phyloP scores from a whole-genome alignment of 2,888 invertebrate genomes.

The Drosophila anomalipes region DNA sequence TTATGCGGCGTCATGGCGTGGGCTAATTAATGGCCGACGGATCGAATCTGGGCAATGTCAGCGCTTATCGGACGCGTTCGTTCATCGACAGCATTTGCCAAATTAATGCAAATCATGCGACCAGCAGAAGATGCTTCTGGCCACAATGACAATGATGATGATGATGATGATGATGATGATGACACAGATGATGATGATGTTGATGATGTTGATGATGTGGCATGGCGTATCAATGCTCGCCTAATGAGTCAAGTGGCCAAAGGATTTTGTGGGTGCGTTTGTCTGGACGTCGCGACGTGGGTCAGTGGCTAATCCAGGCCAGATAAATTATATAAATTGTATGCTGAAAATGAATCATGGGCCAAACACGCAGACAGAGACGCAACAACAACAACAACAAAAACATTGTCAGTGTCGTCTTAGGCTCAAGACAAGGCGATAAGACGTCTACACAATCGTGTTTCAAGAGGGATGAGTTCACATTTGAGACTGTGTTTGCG shows the following conservation, averaged over 20 bases:
- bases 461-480: constrained; percentile 61
- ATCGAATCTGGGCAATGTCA: constrained; percentile 67
- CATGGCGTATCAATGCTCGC: constrained; percentile 68
- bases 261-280: constrained; percentile 68
- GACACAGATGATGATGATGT: constrained; percentile 19
- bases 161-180: constrained; percentile 12
- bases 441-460: constrained; percentile 45
- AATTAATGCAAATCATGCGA: constrained; percentile 81
- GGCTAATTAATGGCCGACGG: constrained; percentile 77
- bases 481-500: constrained; percentile 38
- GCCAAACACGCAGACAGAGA: constrained; percentile 37
- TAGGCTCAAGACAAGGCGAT: constrained; percentile 67
- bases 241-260: constrained; percentile 82
- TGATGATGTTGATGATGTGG: constrained; percentile 41
- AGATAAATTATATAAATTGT: constrained; percentile 73
- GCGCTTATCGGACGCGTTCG: constrained; percentile 76
- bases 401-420: constrained; percentile 66
- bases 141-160: constrained; percentile 32
- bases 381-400: constrained; percentile 42
- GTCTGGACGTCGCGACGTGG: constrained; percentile 40
- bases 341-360: constrained; percentile 71
- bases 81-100: constrained; percentile 78
- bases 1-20: constrained; percentile 78
- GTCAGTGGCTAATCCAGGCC: constrained; percentile 65
- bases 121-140: constrained; percentile 63